Conservation (phyloP, 2,113 vertebrate genomes). For the Proteles cristata region DNA sequence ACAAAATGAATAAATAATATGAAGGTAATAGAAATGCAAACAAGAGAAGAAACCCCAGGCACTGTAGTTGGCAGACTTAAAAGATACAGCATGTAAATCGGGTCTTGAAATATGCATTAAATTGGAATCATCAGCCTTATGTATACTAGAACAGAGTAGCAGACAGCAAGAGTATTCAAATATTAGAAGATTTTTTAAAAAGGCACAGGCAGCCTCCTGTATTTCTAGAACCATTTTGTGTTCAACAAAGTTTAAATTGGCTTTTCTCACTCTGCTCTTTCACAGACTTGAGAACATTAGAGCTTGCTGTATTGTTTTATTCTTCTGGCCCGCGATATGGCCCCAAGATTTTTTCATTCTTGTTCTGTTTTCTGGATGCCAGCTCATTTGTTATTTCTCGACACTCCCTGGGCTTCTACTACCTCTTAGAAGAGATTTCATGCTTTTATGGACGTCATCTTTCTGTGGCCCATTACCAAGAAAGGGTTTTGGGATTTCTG, state of each 20-base stretch:
- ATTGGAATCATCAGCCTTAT: background rate
- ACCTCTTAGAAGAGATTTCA: background rate
- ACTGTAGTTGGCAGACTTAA: background rate
- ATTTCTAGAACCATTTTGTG: conserved; percentile 18
- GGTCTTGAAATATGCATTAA: background rate
- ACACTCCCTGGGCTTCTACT: conserved; percentile 14
- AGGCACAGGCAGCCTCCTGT: background rate
- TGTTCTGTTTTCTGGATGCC: conserved; percentile 44
- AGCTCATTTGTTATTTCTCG: conserved; percentile 66
- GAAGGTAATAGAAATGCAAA: background rate
- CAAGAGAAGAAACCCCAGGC: background rate
- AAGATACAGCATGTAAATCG: background rate
- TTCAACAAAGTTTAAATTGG: background rate
- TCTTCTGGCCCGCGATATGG: conserved; percentile 13
- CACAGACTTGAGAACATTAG: background rate
- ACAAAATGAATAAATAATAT: background rate
- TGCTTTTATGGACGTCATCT: conserved; percentile 68
- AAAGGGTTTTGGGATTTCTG: conserved; percentile 56
- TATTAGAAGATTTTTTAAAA: background rate
- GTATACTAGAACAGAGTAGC: background rate
- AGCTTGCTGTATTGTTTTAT: conserved; percentile 7
- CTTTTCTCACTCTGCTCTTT: conserved; percentile 20
- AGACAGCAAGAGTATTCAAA: background rate
- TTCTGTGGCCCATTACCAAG: conserved; percentile 54
- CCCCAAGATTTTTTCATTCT: conserved; percentile 64